Conservation (phyloP, 2,888 invertebrate genomes). For the Cerastoderma edule region DNA sequence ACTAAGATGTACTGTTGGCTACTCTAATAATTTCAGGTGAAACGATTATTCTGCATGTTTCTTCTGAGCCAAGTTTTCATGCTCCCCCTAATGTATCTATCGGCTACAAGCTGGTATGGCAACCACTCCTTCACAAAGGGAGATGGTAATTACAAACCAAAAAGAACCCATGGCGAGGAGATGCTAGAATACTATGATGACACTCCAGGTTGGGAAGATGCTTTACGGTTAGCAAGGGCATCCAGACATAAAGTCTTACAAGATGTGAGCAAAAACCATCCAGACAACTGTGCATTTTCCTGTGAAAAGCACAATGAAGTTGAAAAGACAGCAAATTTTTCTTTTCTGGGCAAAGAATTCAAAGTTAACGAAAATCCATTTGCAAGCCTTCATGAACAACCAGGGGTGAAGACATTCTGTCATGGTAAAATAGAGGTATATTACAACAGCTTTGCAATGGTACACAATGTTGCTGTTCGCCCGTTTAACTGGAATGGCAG, state of each 20-base stretch:
- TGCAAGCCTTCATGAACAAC: slow-evolving; percentile 9
- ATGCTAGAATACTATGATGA: slow-evolving; percentile 19
- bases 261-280: slow-evolving; percentile 17
- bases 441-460: slow-evolving; percentile 36
- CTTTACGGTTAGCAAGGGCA: slow-evolving; percentile 3
- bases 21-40: background rate
- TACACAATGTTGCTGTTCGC: slow-evolving; percentile 30
- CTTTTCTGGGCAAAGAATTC: slow-evolving; percentile 25
- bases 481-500: slow-evolving; percentile 40
- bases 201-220: slow-evolving; percentile 21
- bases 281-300: slow-evolving; percentile 22
- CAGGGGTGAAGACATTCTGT: slow-evolving; percentile 21
- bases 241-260: slow-evolving; percentile 13
- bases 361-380: slow-evolving; percentile 11
- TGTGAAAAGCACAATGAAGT: slow-evolving; percentile 8
- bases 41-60: background rate
- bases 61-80: background rate
- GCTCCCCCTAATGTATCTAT: background rate
- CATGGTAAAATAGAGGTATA: slow-evolving; percentile 35
- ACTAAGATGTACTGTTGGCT: no score
- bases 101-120: background rate
- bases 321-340: background rate
- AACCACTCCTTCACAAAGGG: slow-evolving; percentile 6
- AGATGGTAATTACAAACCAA: background rate
- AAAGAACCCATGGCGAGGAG: background rate